These are phyloP conservation scores for Meloe dianella DNA, from an alignment of 2,888 invertebrate genomes.

Conservation along the genomic window DNA sequence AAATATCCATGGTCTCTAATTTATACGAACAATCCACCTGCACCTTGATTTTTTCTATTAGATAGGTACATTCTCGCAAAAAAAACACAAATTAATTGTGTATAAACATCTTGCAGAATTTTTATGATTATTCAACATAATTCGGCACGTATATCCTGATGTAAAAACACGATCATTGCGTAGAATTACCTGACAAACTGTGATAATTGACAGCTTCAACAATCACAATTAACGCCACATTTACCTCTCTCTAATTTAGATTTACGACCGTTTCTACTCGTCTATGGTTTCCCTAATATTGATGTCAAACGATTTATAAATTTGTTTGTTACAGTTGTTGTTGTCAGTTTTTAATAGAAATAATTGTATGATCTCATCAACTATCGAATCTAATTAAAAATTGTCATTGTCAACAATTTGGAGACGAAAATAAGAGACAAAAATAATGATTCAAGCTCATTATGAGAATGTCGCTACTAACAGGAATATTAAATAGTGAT, in stretches of 20 bases:
- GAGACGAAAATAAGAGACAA: too few relatives aligned
- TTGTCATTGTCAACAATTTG: too few relatives aligned
- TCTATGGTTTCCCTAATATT: neutral
- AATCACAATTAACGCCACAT: neutral
- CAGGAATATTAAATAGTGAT: neutral
- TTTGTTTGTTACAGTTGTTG: too few relatives aligned
- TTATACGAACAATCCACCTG: too few relatives aligned
- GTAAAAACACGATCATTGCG: too few relatives aligned
- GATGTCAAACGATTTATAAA: neutral
- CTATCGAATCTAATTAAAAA: neutral
- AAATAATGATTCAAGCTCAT: neutral
- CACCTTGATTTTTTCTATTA: too few relatives aligned
- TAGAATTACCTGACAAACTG: too few relatives aligned
- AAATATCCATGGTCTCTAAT: neutral
- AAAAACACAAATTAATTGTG: too few relatives aligned
- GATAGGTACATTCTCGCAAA: too few relatives aligned
- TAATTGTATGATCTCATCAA: neutral
- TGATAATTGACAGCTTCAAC: too few relatives aligned
- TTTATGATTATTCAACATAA: neutral
- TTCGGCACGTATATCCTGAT: neutral
- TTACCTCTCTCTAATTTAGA: neutral
- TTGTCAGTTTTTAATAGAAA: too few relatives aligned
- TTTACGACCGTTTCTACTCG: neutral
- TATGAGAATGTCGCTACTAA: neutral
- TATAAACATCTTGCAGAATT: neutral